phyloP scores from a whole-genome alignment of 2,888 invertebrate species.

The Melinaea menophilus region DNA sequence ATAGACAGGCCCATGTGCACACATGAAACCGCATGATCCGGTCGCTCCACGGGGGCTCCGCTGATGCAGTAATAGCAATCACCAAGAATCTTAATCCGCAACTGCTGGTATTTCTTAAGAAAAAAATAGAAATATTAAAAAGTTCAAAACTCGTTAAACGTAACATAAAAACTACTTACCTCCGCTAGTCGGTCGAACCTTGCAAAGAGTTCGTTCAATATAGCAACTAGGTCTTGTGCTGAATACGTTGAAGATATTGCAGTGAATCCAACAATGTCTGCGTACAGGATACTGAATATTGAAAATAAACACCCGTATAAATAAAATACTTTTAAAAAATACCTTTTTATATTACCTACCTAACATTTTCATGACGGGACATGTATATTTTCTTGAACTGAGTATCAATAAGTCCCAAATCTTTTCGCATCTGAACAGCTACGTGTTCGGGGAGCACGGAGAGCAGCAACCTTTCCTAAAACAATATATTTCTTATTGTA shows the following conservation, averaged over 20 bases:
- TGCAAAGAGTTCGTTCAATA: constrained; percentile 96
- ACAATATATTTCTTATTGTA: constrained; percentile 25
- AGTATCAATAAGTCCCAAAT: constrained; percentile 93
- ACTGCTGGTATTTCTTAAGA: constrained; percentile 91
- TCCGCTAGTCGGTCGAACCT: constrained; percentile 94
- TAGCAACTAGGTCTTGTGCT: constrained; percentile 96
- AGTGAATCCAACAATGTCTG: constrained; percentile 98
- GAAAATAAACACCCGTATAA: constrained; percentile 14
- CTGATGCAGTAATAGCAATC: constrained; percentile 99
- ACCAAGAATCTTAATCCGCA: constrained; percentile 96
- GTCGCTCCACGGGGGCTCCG: constrained; percentile 92
- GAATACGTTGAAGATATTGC: constrained; percentile 97
- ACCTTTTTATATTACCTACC: constrained; percentile 72
- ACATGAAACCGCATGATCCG: constrained; percentile 94
- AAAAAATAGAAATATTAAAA: neutral
- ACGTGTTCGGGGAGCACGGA: constrained; percentile 98
- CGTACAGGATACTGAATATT: constrained; percentile 90
- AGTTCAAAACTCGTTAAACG: neutral
- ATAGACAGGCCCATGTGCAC: constrained; percentile 98
- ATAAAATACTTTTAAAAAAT: constrained; percentile 22
- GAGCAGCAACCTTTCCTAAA: constrained; percentile 92
- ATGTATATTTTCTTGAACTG: constrained; percentile 99
- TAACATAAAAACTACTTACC: constrained; percentile 61
- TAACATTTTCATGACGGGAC: constrained; percentile 97
- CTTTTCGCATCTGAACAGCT: constrained; percentile 97